These are phyloP conservation scores for Drosophila monieri DNA, from an alignment of 2,888 invertebrate species.

Conservation along the genomic window DNA sequence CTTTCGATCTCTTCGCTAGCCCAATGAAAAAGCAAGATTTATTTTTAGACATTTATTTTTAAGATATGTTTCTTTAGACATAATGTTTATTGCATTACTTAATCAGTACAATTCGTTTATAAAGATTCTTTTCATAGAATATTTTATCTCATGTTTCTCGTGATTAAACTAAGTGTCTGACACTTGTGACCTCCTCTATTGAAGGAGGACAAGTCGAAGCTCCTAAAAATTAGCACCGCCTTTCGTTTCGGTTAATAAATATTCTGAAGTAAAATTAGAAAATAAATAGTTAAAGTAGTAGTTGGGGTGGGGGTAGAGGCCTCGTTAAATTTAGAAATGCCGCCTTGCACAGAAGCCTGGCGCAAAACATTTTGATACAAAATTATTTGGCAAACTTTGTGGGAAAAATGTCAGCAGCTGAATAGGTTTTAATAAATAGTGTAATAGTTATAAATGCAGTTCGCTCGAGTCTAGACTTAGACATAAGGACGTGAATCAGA, in stretches of 20 bases:
- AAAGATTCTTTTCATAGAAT: slow-evolving; percentile 53
- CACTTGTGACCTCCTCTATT: slow-evolving; percentile 36
- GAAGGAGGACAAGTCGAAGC: slow-evolving; percentile 41
- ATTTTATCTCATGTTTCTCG: slow-evolving; percentile 32
- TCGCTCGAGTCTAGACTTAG: slow-evolving; percentile 66
- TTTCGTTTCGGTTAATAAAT: slow-evolving; percentile 61
- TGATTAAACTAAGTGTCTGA: slow-evolving; percentile 47
- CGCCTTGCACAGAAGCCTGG: slow-evolving; percentile 56
- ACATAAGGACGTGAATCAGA: slow-evolving; percentile 58
- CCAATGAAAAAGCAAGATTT: background rate
- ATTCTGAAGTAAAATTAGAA: slow-evolving; percentile 46
- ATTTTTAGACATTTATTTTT: slow-evolving; percentile 56
- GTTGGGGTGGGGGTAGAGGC: background rate
- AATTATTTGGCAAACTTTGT: slow-evolving; percentile 77
- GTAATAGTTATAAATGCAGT: slow-evolving; percentile 70
- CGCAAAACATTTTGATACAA: slow-evolving; percentile 82
- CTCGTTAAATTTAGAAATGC: slow-evolving; percentile 42
- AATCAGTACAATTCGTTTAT: slow-evolving; percentile 82
- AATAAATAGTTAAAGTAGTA: slow-evolving; percentile 52
- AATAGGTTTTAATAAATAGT: slow-evolving; percentile 60
- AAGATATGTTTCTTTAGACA: slow-evolving; percentile 57
- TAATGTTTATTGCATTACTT: slow-evolving; percentile 79
- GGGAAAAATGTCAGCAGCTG: slow-evolving; percentile 38
- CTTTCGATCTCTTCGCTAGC: background rate
- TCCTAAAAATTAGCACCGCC: slow-evolving; percentile 68